These are phyloP conservation scores for Coregonus clupeaformis DNA, from an alignment of 2,113 vertebrate genomes.

Conservation along the genomic window DNA sequence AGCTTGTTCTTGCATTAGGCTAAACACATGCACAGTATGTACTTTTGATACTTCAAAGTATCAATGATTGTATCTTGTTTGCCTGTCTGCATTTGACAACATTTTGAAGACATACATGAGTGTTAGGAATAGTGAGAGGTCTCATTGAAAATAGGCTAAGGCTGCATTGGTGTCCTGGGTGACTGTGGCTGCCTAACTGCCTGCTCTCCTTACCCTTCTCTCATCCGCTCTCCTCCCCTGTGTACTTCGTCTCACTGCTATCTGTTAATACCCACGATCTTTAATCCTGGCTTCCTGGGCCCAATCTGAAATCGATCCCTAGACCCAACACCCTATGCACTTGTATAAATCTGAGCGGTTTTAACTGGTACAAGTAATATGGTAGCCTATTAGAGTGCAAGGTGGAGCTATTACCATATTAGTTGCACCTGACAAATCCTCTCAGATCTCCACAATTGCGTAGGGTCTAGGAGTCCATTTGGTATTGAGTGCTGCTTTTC, in stretches of 20 bases:
- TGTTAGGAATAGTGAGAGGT: neutral
- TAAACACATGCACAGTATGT: neutral
- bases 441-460: too few species aligned
- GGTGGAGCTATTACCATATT: too few species aligned
- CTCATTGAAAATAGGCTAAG: neutral
- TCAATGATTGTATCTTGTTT: neutral
- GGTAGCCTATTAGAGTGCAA: too few species aligned
- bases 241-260: constrained; percentile 34
- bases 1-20: neutral
- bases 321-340: neutral
- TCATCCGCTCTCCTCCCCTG: constrained; percentile 13
- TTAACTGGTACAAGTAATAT: too few species aligned
- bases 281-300: neutral
- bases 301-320: neutral
- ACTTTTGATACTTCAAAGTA: neutral
- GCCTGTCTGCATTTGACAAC: neutral
- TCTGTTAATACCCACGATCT: neutral
- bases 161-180: neutral
- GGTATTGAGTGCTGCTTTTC: neutral
- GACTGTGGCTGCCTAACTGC: neutral
- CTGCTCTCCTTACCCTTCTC: constrained; percentile 50
- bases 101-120: neutral
- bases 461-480: too few species aligned
- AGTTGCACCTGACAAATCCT: too few species aligned
- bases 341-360: too few species aligned